Evolutionary conservation across 2,113 vertebrate genomes (phyloP).

Genomic region (Aspidoscelis tigris): DNA sequence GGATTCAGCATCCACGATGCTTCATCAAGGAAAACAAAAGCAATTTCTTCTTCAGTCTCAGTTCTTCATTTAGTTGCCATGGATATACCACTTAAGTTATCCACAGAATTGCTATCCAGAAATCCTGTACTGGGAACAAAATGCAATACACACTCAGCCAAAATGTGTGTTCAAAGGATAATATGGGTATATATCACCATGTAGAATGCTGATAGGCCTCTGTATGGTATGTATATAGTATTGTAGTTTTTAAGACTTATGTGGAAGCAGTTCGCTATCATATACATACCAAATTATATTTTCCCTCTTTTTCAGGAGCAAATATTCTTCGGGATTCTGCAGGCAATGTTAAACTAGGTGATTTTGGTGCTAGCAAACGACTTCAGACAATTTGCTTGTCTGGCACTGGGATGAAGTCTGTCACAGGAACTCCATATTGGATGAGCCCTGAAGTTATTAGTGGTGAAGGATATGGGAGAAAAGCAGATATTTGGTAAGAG

Average conservation of each 20-base stretch:
- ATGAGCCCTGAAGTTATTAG: constrained; percentile 99
- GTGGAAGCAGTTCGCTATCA: background rate
- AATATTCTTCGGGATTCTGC: constrained; percentile 97
- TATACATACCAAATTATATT: background rate
- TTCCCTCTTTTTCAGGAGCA: constrained; percentile 82
- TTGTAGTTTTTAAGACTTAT: background rate
- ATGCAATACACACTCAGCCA: background rate
- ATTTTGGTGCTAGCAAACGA: constrained; percentile 96
- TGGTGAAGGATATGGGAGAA: constrained; percentile 96
- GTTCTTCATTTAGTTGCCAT: background rate
- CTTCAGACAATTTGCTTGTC: constrained; percentile 98
- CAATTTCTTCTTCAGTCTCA: background rate
- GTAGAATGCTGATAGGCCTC: background rate
- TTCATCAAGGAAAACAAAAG: background rate
- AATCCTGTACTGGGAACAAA: background rate
- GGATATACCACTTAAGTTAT: background rate
- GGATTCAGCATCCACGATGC: background rate
- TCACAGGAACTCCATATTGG: constrained; percentile 98
- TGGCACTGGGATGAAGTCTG: constrained; percentile 96
- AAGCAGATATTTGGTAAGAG: constrained; percentile 97
- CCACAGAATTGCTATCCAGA: background rate
- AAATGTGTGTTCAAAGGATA: background rate
- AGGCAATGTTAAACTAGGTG: constrained; percentile 97
- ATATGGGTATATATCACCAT: background rate
- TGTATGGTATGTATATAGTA: background rate